A percentile compares a stretch with the other conserved stretches of the same genome.
Evolutionary conservation across 1,140 invertebrate species (phyloP).

Genomic region (Augochlora pura): DNA sequence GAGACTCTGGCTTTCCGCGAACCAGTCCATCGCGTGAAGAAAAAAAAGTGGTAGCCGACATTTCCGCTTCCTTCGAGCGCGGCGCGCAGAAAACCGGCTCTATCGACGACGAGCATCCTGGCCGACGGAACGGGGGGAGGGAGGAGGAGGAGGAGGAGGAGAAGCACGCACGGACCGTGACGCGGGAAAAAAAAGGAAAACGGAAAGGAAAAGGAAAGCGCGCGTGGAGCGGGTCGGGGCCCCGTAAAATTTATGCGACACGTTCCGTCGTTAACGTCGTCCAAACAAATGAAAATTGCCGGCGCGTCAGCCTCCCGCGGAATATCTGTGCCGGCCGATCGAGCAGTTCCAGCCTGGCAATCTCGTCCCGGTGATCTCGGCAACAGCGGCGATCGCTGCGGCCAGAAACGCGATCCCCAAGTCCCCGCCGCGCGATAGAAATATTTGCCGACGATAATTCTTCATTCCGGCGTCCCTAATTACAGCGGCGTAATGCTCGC

Average conservation of each 20-base stretch:
- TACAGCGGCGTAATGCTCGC: slow-evolving; percentile 43
- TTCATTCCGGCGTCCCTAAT: slow-evolving; percentile 52
- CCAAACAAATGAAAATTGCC: slow-evolving; percentile 34
- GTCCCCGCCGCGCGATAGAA: slow-evolving; percentile 50
- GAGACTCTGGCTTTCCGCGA: too few species aligned
- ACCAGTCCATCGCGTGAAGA: too few species aligned
- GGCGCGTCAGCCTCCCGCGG: not conserved
- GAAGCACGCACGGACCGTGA: too few species aligned
- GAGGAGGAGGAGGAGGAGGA: too few species aligned
- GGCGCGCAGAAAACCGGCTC: too few species aligned
- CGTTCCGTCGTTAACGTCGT: slow-evolving; percentile 32
- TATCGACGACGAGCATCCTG: too few species aligned
- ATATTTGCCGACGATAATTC: slow-evolving; percentile 63
- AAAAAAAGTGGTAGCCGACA: too few species aligned
- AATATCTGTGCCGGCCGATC: slow-evolving; percentile 1
- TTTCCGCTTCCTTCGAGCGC: too few species aligned
- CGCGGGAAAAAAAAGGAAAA: not conserved
- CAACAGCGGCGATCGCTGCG: too few species aligned
- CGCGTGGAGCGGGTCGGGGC: not conserved
- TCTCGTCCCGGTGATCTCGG: not conserved
- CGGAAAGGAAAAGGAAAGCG: slow-evolving; percentile 31
- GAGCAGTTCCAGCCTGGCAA: slow-evolving; percentile 21
- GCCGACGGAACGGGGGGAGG: too few species aligned
- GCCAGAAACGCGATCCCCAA: slow-evolving; percentile 47
- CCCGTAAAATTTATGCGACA: slow-evolving; percentile 36